phyloP scores from a whole-genome alignment of 92 coral and sea anemone species.

The Porites divaricata region DNA sequence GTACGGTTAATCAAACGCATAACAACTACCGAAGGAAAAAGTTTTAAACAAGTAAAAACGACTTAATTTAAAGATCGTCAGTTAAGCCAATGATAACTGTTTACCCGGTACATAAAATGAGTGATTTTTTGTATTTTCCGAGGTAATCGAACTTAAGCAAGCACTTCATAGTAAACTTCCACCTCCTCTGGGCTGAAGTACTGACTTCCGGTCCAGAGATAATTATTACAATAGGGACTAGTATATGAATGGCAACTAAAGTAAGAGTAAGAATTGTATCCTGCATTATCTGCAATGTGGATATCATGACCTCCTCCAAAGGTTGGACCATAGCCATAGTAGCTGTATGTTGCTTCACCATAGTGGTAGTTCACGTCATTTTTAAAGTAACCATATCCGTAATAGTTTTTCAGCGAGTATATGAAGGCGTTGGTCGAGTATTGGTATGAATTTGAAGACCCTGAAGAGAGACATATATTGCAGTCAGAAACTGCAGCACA shows the following conservation, averaged over 20 bases:
- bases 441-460: not conserved
- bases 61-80: no score
- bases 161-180: conserved; percentile 26
- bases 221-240: not conserved
- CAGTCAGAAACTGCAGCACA: no score
- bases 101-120: no score
- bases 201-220: not conserved
- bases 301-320: conserved; percentile 28
- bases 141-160: not conserved
- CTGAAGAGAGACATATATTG: not conserved
- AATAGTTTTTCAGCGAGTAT: conserved; percentile 7
- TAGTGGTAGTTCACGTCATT: not conserved
- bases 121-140: no score
- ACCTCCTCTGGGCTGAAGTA: not conserved
- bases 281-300: not conserved
- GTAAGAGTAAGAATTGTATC: not conserved
- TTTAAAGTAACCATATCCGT: conserved; percentile 29
- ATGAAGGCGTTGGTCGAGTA: conserved; percentile 19
- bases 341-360: not conserved
- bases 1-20: no score
- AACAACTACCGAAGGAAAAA: no score
- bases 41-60: no score
- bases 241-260: not conserved
- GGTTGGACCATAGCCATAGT: conserved; percentile 9
- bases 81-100: no score